Evolutionary conservation across 2,888 invertebrate species (phyloP), one percentile per base, ranked within the genome.

Genomic region (Xylophagus ater): DNA sequence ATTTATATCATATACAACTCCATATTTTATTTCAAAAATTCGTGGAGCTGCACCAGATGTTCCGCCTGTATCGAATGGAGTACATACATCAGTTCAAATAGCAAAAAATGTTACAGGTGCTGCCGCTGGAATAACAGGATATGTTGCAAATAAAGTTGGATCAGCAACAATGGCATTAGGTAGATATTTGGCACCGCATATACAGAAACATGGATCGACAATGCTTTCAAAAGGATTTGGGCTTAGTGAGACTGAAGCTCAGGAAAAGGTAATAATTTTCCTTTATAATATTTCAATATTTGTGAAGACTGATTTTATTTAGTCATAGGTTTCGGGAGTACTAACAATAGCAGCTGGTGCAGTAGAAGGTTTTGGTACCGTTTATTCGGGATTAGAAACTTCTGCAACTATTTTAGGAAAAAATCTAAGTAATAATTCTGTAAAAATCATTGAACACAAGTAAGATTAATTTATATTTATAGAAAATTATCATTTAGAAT

Each of bases 391-490:
- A 3, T 60, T 85, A 25, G 83, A 85, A 53, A 67, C 71, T 33
- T 81, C 83, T 1, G 81, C 81, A 2, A 68, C 69, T 40, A 73
- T 75, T 33, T 58, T 85, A 34, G 81, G 78, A 7, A 59, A 54
- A 23, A 74, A 66, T 53, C 57, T 85, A 17, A 74, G 80, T 34
- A 68, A 78, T 48, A 82, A 84, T 58, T 83, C 83, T 1, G 82
- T 83, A 1, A 72, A 74, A 53, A 72, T 83, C 38, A 80, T 85
- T 26, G 68, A 76, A 49, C 75, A 84, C 55, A 81, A 76, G 81
- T 83, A 65, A 62, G 69, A 57, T 17, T 18, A 14, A 14, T 15
- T 10, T 24, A 37, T 13, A 29, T 15, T 32, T 12, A 37, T 38
- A 12, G 14, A 13, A 26, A 24, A 14, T 26, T 10, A 24, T 31